phyloP scores from a whole-genome alignment of 2,888 invertebrate genomes.

The Caenorhabditis sp. region DNA sequence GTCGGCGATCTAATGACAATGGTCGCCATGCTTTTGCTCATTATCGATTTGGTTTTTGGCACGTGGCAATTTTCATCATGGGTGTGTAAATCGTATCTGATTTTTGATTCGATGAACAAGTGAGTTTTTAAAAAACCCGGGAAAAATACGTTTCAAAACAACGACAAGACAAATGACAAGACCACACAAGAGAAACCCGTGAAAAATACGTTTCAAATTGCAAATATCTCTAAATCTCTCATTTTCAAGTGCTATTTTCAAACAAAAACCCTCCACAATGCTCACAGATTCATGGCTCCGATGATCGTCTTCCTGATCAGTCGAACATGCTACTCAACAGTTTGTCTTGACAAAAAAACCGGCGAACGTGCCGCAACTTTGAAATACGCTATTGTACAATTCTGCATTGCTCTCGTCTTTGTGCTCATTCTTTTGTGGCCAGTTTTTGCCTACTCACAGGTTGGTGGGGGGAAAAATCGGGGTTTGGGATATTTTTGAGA shows the following conservation, averaged over 20 bases:
- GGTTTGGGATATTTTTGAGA: no score
- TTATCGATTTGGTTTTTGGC: slow-evolving; percentile 65
- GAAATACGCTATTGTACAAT: slow-evolving; percentile 62
- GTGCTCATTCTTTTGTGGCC: slow-evolving; percentile 67
- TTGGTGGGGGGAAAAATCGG: no score
- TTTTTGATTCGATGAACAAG: slow-evolving; percentile 70
- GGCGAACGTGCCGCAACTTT: slow-evolving; percentile 66
- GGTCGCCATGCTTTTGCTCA: slow-evolving; percentile 68
- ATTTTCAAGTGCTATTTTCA: not conserved
- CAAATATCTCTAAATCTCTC: no score
- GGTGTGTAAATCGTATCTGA: slow-evolving; percentile 64
- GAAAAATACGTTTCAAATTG: no score
- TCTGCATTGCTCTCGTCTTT: slow-evolving; percentile 52
- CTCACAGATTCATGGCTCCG: slow-evolving; percentile 64
- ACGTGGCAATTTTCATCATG: slow-evolving; percentile 65
- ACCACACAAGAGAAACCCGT: no score
- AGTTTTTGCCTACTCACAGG: slow-evolving; percentile 66
- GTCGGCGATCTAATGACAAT: slow-evolving; percentile 68
- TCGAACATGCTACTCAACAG: slow-evolving; percentile 68
- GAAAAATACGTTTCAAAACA: no score
- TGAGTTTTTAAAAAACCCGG: slow-evolving; percentile 20
- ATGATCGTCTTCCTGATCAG: slow-evolving; percentile 68
- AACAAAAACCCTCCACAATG: no score
- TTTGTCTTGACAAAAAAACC: slow-evolving; percentile 63
- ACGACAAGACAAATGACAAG: no score